Conservation (phyloP, 2,888 invertebrate genomes). For the Allacma fusca region DNA sequence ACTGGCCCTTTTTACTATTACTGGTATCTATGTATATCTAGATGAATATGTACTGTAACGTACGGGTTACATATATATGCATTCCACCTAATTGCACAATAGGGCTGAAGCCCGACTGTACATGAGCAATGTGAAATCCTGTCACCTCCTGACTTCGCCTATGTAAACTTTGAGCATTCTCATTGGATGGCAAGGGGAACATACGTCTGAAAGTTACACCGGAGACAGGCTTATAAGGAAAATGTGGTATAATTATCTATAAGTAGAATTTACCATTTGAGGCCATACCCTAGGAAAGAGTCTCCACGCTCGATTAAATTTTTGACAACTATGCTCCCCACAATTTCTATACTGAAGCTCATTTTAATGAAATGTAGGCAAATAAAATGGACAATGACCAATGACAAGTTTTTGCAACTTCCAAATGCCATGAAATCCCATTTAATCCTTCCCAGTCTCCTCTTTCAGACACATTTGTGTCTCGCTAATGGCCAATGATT, state of each 20-base stretch:
- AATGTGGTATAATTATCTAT: too few species aligned
- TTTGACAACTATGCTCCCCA: background rate
- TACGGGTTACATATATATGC: background rate
- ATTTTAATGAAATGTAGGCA: slow-evolving; percentile 34
- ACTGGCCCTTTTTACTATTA: too few species aligned
- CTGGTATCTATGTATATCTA: too few species aligned
- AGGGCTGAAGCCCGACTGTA: too few species aligned
- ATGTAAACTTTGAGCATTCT: too few species aligned
- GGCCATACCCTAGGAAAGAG: background rate
- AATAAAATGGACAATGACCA: slow-evolving; percentile 31
- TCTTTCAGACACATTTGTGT: background rate
- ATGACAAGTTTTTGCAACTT: slow-evolving; percentile 7
- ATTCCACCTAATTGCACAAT: background rate
- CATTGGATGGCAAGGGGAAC: too few species aligned
- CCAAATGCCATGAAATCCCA: slow-evolving; percentile 29
- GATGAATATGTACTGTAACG: too few species aligned
- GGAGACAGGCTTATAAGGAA: too few species aligned
- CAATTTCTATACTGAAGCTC: background rate
- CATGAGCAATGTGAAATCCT: too few species aligned
- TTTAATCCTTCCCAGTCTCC: slow-evolving; percentile 5
- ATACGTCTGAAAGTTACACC: too few species aligned
- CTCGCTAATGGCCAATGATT: slow-evolving; percentile 18
- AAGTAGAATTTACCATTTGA: too few species aligned
- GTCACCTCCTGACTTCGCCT: too few species aligned
- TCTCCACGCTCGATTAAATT: background rate